Base-by-base conservation (phyloP, 1,140 invertebrate species). In the Heliconius hermathena region DNA sequence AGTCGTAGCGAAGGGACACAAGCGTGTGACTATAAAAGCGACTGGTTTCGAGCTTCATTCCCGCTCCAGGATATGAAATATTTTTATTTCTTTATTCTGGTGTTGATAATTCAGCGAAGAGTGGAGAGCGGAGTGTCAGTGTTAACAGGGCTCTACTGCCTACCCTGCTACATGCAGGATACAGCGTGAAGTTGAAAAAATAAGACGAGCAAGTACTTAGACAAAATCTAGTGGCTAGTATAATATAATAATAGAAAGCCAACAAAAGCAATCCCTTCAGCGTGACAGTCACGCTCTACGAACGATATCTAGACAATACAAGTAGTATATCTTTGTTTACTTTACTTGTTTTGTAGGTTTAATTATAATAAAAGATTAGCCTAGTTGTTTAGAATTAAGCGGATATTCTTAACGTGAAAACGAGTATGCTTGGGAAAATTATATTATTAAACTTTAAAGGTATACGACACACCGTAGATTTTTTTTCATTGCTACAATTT, bases 261-360 rank as follows among this genome's bases (percentile, higher is more conserved):
- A 66, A 66, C 60, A 66, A 66, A 57, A 66, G 26, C 60, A 66
- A 66, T 66, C 60, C 60, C 26, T 66, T 26, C 60, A 66, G 60
- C 60, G 60, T 66, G 60, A 66, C 60, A 66, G 60, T 66, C 60
- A 66, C 60, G 60, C 60, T 66, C 60, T 66, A 66, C 9, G 26
- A 66, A 66, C 22, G 29, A 11, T 26, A 66, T 9, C 9, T 66
- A 66, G 54, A 36, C 33, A 36, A 36, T 18, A 13, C 60, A 66
- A 29, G 26, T 66, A 29, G 13, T 66, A 29, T 66, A 22, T 60
- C 54, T 46, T 46, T 46, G 49, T 52, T 18, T 20, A 52, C 18
- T 20, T 20, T 52, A 60, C 57, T 66, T 16, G 22, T n/a, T 66
- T 66, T 66, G 26, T 66, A 5, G 0, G 26, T 29, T 1, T 66